A percentile compares a stretch with the other conserved stretches of the same genome.
These are phyloP conservation scores for Phrynosoma platyrhinos DNA, from an alignment of 2,113 vertebrate species.

Conservation along the genomic window DNA sequence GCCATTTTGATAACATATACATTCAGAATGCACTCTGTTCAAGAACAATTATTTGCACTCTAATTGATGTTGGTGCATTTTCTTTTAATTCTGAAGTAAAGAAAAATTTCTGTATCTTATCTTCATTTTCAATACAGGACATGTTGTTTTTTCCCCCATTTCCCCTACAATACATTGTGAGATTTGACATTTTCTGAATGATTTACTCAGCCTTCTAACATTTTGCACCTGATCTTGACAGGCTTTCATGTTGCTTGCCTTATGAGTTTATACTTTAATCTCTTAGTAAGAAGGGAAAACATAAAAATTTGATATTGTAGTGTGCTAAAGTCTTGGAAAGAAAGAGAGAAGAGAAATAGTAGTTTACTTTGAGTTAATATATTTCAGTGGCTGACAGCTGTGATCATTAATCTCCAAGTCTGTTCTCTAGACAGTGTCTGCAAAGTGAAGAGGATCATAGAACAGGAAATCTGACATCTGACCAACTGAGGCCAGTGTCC, in stretches of 20 bases:
- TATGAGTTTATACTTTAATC: slow-evolving; percentile 20
- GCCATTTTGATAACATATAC: not conserved
- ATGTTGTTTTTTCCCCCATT: slow-evolving; percentile 2
- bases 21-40: not conserved
- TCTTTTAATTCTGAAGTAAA: not conserved
- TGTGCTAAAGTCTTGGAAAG: not conserved
- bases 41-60: not conserved
- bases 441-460: not conserved
- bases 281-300: not conserved
- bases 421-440: not conserved
- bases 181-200: slow-evolving; percentile 40
- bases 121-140: not conserved
- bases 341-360: not conserved
- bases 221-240: slow-evolving; percentile 30
- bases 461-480: not conserved
- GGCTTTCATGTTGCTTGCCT: not conserved
- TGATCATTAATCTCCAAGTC: slow-evolving; percentile 18
- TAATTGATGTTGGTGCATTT: slow-evolving; percentile 8
- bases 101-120: not conserved
- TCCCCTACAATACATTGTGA: slow-evolving; percentile 12
- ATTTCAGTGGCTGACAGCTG: not conserved
- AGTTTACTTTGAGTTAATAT: not conserved
- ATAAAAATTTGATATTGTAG: not conserved
- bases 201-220: slow-evolving; percentile 35
- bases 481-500: not conserved